Base-by-base conservation (phyloP, 2,113 vertebrate genomes). In the Chaenogobius annularis region DNA sequence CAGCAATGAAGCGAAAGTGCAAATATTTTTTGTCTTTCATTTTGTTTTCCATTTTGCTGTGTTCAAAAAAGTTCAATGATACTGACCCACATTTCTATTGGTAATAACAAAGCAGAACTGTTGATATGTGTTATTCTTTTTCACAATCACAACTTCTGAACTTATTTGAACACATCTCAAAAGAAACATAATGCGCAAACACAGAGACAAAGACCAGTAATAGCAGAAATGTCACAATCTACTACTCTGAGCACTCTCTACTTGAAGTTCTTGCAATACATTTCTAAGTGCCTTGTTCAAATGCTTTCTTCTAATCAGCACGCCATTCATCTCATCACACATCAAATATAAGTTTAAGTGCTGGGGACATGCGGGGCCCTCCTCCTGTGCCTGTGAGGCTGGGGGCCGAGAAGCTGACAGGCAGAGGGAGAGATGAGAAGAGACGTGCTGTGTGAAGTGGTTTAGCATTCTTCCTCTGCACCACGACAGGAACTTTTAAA, bases 381-480 rank as follows among this genome's bases (percentile, higher is more conserved):
- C 84, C 86, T 70, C 68, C 70, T 66, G 77, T 2, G 79, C 35
- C 65, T 15, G 0, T 22, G 46, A 79, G 79, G 81, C 87, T 64
- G 81, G 85, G 82, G 87, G 17, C 78, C 75, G 80, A 76, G 77
- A 79, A 66, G 74, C 78, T 85, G 83, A 88, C 86, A 76, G 84
- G 82, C 63, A 70, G 81, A 55, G 70, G 79, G 82, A 81, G 86
- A 88, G 85, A 91, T 88, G 83, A 88, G 81, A 69, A 81, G 73
- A 14, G 55, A 58, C 85, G 20, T 83, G 86, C 84, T 87, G 83
- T 63, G 86, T 35, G 69, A 79, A 15, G 68, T 35, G 52, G 68
- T 78, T 68, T 31, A 71, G 64, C 72, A 66, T 65, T 74, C 76
- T 85, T 70, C 70, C 72, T 73, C 65, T 74, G 64, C 67, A 68